Conservation (phyloP, 2,888 invertebrate genomes). For the Agriopis aurantiaria region DNA sequence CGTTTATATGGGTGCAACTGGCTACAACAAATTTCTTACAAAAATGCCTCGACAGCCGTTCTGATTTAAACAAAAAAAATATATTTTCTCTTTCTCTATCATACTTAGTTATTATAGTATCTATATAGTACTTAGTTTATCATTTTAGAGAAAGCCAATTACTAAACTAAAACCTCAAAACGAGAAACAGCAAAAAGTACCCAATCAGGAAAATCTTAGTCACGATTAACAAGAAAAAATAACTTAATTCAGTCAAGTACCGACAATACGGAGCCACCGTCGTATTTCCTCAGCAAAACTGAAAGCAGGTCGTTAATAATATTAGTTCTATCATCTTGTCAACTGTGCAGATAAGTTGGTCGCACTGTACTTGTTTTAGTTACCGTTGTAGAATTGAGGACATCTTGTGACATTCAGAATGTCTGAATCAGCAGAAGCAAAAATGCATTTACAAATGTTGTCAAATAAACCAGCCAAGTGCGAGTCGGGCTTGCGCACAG, state of each 20-base stretch:
- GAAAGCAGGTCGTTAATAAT: not conserved
- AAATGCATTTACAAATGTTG: constrained; percentile 21
- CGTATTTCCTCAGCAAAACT: not conserved
- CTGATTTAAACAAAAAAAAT: too few relatives aligned
- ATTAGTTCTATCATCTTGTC: not conserved
- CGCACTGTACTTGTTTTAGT: constrained; percentile 20
- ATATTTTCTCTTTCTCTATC: too few relatives aligned
- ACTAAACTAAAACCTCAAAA: constrained; percentile 13
- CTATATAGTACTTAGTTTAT: not conserved
- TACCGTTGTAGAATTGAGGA: constrained; percentile 36
- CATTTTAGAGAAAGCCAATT: constrained; percentile 21
- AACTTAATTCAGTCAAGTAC: constrained; percentile 3
- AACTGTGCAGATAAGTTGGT: not conserved
- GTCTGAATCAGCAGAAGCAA: constrained; percentile 39
- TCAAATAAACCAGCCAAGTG: not conserved
- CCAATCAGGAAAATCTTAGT: constrained; percentile 29
- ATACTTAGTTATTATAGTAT: too few relatives aligned
- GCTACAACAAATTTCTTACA: too few relatives aligned
- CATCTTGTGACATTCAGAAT: constrained; percentile 25
- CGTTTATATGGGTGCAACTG: too few relatives aligned
- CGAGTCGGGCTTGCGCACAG: not conserved
- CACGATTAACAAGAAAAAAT: constrained; percentile 24
- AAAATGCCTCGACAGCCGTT: too few relatives aligned
- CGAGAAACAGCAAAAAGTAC: constrained; percentile 13
- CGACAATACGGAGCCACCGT: not conserved